A percentile compares a stretch with the other conserved stretches of the same genome.
phyloP scores from a whole-genome alignment of 2,113 vertebrate species.

The Melanerpes formicivorus region DNA sequence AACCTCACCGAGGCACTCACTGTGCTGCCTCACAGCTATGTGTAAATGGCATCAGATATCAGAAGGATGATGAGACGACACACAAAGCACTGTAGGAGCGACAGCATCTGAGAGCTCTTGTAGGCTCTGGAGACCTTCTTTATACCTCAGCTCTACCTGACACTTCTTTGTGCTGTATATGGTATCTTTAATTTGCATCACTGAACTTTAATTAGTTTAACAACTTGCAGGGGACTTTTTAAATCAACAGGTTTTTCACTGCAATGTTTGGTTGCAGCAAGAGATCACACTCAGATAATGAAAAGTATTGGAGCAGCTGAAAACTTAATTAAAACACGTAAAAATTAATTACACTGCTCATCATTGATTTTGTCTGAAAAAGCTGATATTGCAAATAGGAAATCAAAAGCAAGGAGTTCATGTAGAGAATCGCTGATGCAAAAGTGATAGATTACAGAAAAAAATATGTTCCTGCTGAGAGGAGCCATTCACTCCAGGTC shows the following conservation, averaged over 20 bases:
- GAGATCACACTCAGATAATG: conserved; percentile 37
- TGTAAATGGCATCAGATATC: neutral
- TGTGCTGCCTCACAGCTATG: neutral
- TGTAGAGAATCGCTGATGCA: neutral
- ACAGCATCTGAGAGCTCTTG: neutral
- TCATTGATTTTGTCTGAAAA: conserved; percentile 54
- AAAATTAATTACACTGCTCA: conserved; percentile 58
- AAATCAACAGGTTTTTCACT: conserved; percentile 35
- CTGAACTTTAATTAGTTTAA: conserved; percentile 43
- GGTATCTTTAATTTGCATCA: neutral
- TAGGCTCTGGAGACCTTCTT: neutral
- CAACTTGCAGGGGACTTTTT: conserved; percentile 26
- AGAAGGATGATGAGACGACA: neutral
- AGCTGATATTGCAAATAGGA: conserved; percentile 63
- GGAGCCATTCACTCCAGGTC: neutral
- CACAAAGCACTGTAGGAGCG: neutral
- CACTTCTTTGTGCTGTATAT: neutral
- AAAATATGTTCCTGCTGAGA: neutral
- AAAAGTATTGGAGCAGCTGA: conserved; percentile 40
- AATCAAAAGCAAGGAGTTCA: conserved; percentile 57
- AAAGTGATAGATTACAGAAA: neutral
- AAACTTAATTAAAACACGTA: conserved; percentile 67
- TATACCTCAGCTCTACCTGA: neutral
- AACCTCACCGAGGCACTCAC: neutral
- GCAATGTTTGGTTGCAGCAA: neutral